A percentile compares a stretch with the other conserved stretches of the same genome.
Conservation (phyloP, 2,113 vertebrate genomes). For the Protobothrops flavoviridis region DNA sequence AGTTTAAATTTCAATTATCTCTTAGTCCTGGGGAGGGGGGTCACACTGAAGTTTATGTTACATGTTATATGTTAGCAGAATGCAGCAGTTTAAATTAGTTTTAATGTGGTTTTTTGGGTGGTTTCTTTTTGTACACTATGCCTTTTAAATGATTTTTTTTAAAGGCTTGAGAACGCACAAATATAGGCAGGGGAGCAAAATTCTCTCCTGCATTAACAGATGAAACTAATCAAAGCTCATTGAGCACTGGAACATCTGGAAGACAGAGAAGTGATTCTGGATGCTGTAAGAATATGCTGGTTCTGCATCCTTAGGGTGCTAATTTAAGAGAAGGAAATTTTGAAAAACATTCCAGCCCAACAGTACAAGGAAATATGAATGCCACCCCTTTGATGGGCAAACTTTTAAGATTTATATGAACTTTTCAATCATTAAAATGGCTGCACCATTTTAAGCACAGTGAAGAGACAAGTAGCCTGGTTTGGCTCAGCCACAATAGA, state of each 20-base stretch:
- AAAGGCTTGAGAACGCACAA: background rate
- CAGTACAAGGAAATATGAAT: background rate
- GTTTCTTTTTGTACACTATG: background rate
- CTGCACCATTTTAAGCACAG: no score
- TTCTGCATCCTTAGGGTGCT: background rate
- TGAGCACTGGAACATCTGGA: conserved; percentile 1
- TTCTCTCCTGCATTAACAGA: background rate
- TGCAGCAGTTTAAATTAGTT: conserved; percentile 2
- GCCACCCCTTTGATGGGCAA: background rate
- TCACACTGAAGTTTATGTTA: background rate
- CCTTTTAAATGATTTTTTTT: background rate
- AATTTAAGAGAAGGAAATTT: background rate
- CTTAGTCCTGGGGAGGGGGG: background rate
- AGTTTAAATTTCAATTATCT: background rate
- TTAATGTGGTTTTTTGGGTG: background rate
- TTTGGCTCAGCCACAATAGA: background rate
- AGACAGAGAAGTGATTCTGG: fast-evolving
- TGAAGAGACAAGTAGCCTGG: background rate
- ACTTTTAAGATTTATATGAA: background rate
- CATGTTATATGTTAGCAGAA: conserved; percentile 10
- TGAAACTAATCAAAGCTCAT: background rate
- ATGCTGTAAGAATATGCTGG: background rate
- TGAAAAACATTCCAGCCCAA: background rate
- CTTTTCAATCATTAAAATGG: background rate
- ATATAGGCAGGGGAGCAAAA: background rate